phyloP scores from a whole-genome alignment of 2,888 invertebrate species.

The Phengaris alcon region DNA sequence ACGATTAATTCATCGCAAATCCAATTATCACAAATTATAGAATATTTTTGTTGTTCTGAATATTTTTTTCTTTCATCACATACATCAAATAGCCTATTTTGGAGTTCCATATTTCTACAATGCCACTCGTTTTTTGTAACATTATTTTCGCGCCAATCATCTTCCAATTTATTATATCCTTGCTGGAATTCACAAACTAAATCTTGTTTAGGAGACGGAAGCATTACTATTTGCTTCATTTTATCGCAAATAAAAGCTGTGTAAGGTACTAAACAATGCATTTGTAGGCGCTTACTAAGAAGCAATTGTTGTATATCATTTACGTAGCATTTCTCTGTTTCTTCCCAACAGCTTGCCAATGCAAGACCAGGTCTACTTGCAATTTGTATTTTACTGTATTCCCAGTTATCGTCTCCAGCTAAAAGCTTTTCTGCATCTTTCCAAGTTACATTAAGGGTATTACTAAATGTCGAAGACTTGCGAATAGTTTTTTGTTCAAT shows the following conservation, averaged over 20 bases:
- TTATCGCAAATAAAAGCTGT: constrained; percentile 73
- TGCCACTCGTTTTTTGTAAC: constrained; percentile 82
- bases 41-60: constrained; percentile 74
- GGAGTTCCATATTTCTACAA: constrained; percentile 74
- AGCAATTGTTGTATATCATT: constrained; percentile 78
- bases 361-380: constrained; percentile 55
- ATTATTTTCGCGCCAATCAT: constrained; percentile 76
- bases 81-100: constrained; percentile 73
- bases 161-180: constrained; percentile 79
- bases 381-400: constrained; percentile 66
- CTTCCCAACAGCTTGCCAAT: constrained; percentile 75
- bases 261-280: constrained; percentile 79
- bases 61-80: constrained; percentile 77
- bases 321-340: constrained; percentile 70
- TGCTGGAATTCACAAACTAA: constrained; percentile 78
- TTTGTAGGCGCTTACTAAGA: constrained; percentile 76
- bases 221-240: constrained; percentile 74
- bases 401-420: constrained; percentile 71
- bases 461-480: constrained; percentile 13
- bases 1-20: constrained; percentile 73
- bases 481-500: neutral
- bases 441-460: constrained; percentile 42
- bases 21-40: constrained; percentile 80
- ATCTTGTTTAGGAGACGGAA: constrained; percentile 80
- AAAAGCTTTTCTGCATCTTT: constrained; percentile 51